phyloP scores from a whole-genome alignment of 2,113 vertebrate species.

The Colius striatus region DNA sequence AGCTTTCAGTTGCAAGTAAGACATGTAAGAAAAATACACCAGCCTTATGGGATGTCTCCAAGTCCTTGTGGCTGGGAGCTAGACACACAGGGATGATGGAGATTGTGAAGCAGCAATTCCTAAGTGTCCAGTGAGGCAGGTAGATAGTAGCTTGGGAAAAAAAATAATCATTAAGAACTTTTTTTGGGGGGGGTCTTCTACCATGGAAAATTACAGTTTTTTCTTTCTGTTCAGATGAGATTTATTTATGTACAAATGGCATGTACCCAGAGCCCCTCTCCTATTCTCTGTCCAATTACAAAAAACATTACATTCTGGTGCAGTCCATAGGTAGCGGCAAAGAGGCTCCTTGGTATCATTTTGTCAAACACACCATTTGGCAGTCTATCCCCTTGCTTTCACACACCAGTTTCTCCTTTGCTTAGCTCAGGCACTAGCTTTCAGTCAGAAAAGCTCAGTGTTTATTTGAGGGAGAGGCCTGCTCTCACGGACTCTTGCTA shows the following conservation, averaged over 20 bases:
- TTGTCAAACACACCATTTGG: not conserved
- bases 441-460: not conserved
- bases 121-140: not conserved
- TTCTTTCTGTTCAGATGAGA: not conserved
- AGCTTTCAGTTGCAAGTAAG: not conserved
- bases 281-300: not conserved
- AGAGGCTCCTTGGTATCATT: not conserved
- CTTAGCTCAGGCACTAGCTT: not conserved
- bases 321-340: not conserved
- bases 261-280: not conserved
- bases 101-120: not conserved
- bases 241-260: not conserved
- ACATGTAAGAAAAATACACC: not conserved
- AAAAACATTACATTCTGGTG: not conserved
- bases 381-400: not conserved
- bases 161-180: not conserved
- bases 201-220: not conserved
- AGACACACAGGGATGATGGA: too few relatives aligned
- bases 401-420: not conserved
- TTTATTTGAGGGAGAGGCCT: too few relatives aligned
- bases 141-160: too few relatives aligned
- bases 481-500: not conserved
- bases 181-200: not conserved
- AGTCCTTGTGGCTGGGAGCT: not conserved
- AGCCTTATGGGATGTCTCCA: not conserved